A percentile compares a stretch with the other conserved stretches of the same genome.
These are phyloP conservation scores for Otus scops DNA, from an alignment of 2,797 vertebrate genomes.

Conservation along the genomic window DNA sequence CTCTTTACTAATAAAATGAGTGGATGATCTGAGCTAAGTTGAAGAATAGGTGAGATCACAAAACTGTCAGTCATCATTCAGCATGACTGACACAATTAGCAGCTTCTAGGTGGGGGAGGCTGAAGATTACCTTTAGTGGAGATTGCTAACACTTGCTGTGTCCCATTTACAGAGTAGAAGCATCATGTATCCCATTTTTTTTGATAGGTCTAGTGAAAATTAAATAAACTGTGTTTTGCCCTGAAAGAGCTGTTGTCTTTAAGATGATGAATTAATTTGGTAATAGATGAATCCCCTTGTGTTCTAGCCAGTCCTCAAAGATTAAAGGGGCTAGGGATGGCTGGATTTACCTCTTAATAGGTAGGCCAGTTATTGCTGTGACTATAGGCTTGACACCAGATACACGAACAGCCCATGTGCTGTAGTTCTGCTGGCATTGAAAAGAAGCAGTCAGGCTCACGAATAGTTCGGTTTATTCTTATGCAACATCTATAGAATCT, in stretches of 20 bases:
- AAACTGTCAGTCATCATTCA: conserved; percentile 58
- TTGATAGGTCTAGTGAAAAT: neutral
- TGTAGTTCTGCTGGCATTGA: no score
- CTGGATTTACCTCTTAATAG: no score
- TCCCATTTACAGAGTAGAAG: neutral
- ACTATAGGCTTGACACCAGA: no score
- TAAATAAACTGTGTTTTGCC: neutral
- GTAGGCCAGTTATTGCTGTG: no score
- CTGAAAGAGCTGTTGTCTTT: neutral
- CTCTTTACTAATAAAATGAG: conserved; percentile 55
- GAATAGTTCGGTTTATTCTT: no score
- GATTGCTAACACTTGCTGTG: neutral
- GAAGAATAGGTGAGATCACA: conserved; percentile 58
- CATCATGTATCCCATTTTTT: neutral
- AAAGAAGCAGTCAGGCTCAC: no score
- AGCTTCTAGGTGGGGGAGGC: conserved; percentile 13
- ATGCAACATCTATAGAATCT: no score
- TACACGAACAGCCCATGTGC: no score
- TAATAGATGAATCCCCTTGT: no score
- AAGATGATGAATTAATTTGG: no score
- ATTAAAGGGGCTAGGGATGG: no score
- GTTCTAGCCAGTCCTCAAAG: no score
- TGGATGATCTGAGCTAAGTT: conserved; percentile 37
- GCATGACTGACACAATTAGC: conserved; percentile 61
- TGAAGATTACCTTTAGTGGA: neutral